These are phyloP conservation scores for Cepaea nemoralis DNA, from an alignment of 1,140 invertebrate genomes.

Conservation along the genomic window DNA sequence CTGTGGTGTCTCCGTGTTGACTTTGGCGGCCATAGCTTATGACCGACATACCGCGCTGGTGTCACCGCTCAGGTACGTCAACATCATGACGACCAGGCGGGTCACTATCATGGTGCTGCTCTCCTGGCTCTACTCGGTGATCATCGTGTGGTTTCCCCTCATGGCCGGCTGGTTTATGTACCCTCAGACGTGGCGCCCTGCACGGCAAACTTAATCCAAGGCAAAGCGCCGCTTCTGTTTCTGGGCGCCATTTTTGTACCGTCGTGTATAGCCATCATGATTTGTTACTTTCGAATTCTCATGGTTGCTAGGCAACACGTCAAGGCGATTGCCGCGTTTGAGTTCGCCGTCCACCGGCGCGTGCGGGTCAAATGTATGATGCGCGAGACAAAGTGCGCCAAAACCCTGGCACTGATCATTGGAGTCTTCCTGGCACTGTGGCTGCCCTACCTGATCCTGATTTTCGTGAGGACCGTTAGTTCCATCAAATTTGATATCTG, in stretches of 20 bases:
- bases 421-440: conserved; percentile 77
- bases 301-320: conserved; percentile 78
- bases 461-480: conserved; percentile 75
- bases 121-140: conserved; percentile 77
- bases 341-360: conserved; percentile 73
- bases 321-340: conserved; percentile 78
- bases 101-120: conserved; percentile 76
- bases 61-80: conserved; percentile 76
- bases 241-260: conserved; percentile 58
- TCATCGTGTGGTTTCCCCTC: conserved; percentile 75
- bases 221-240: conserved; percentile 51
- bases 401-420: conserved; percentile 78
- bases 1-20: conserved; percentile 77
- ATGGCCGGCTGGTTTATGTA: conserved; percentile 69
- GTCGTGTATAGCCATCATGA: conserved; percentile 73
- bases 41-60: conserved; percentile 79
- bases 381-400: conserved; percentile 74
- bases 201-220: conserved; percentile 54
- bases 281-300: conserved; percentile 80
- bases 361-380: conserved; percentile 50
- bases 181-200: conserved; percentile 73
- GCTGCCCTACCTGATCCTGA: conserved; percentile 78
- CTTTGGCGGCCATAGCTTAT: conserved; percentile 78
- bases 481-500: conserved; percentile 74
- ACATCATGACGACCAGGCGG: conserved; percentile 77